Evolutionary conservation across 2,888 invertebrate genomes (phyloP).

Genomic region (Poecilus cupreus): DNA sequence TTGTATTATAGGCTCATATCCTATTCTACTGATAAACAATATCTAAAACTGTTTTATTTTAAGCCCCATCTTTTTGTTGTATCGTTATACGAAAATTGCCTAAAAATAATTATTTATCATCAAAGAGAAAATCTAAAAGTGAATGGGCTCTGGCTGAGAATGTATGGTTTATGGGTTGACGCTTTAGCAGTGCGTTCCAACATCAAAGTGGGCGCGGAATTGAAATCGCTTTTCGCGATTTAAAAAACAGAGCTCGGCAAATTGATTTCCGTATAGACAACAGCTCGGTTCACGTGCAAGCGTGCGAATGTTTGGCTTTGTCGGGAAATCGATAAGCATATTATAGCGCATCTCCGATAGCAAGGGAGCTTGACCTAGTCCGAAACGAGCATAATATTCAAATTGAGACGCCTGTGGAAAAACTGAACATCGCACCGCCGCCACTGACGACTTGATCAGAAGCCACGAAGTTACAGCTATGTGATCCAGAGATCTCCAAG

Average conservation of each 20-base stretch:
- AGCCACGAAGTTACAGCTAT: background rate
- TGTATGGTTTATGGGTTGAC: background rate
- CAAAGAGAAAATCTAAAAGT: background rate
- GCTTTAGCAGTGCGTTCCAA: background rate
- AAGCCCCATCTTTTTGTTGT: background rate
- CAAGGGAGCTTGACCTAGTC: conserved; percentile 10
- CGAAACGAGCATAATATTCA: conserved; percentile 35
- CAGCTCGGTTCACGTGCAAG: background rate
- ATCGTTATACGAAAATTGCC: background rate
- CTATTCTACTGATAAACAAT: background rate
- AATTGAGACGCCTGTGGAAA: conserved; percentile 7
- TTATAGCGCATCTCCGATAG: conserved; percentile 27
- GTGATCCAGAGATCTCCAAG: too few species aligned
- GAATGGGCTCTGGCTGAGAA: background rate
- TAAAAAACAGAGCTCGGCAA: conserved; percentile 40
- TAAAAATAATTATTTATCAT: background rate
- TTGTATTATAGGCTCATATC: background rate
- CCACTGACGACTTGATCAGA: background rate
- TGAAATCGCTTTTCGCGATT: conserved; percentile 12
- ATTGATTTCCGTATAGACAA: conserved; percentile 20
- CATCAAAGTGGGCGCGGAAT: conserved; percentile 19
- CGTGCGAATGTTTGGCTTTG: background rate
- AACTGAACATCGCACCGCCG: background rate
- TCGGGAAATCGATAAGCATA: conserved; percentile 44
- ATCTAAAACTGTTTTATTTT: background rate